Conservation (phyloP, 2,113 vertebrate genomes). For the Paramisgurnus dabryanus region DNA sequence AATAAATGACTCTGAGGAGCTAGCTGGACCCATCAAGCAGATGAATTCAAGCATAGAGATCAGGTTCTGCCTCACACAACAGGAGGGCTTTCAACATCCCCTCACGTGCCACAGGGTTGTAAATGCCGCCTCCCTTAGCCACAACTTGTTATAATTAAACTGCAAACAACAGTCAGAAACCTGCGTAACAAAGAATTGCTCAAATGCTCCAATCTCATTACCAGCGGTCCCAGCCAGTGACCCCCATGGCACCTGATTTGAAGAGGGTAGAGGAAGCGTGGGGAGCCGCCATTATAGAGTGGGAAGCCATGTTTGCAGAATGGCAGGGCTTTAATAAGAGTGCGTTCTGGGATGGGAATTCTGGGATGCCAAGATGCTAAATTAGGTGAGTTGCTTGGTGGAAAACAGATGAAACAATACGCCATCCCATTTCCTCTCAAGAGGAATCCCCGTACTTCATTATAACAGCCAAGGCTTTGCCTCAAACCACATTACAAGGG, state of each 20-base stretch:
- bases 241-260: constrained; percentile 51
- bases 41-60: background rate
- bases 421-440: constrained; percentile 57
- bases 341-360: constrained; percentile 55
- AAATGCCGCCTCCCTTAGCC: constrained; percentile 50
- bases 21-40: constrained; percentile 1
- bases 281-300: constrained; percentile 47
- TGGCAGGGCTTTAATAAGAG: constrained; percentile 63
- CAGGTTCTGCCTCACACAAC: constrained; percentile 22
- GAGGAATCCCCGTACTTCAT: constrained; percentile 62
- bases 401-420: constrained; percentile 57
- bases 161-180: constrained; percentile 41
- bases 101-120: constrained; percentile 30
- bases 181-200: constrained; percentile 43
- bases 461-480: constrained; percentile 60
- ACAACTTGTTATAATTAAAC: constrained; percentile 58
- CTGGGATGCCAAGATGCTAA: constrained; percentile 57
- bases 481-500: constrained; percentile 17
- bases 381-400: constrained; percentile 38
- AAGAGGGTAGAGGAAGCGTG: constrained; percentile 5
- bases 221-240: constrained; percentile 42
- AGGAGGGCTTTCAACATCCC: constrained; percentile 25
- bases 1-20: constrained; percentile 48
- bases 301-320: constrained; percentile 46
- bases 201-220: constrained; percentile 65